Evolutionary conservation across 2,797 vertebrate species (phyloP).

Genomic region (Siniperca undulata): DNA sequence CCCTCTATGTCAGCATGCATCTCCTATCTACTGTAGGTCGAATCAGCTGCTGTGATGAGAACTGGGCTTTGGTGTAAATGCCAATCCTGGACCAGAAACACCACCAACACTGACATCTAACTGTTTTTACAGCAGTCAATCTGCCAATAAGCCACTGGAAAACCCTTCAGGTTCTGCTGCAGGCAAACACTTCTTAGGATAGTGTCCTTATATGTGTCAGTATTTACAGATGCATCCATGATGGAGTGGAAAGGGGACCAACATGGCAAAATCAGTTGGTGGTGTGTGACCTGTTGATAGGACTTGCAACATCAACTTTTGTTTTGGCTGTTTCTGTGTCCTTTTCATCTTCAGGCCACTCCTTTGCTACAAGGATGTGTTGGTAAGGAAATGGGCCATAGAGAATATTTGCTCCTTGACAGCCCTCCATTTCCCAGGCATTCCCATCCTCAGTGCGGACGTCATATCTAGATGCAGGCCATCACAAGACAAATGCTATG

Average conservation of each 20-base stretch:
- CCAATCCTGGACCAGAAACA: not conserved
- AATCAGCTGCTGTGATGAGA: slow-evolving; percentile 13
- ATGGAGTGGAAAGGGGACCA: not conserved
- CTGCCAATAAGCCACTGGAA: not conserved
- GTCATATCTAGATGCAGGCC: not conserved
- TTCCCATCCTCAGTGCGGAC: not conserved
- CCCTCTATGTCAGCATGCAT: not conserved
- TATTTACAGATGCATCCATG: not conserved
- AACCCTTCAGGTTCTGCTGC: slow-evolving; percentile 4
- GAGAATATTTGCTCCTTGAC: slow-evolving; percentile 11
- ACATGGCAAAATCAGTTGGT: not conserved
- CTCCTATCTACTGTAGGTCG: not conserved
- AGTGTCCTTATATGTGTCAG: not conserved
- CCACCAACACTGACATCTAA: not conserved
- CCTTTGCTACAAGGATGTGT: not conserved
- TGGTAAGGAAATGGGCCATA: slow-evolving; percentile 10
- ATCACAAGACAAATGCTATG: slow-evolving; percentile 7
- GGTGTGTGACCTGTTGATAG: not conserved
- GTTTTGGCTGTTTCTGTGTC: not conserved
- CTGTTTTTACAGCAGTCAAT: slow-evolving; percentile 5
- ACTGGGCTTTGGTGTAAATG: slow-evolving; percentile 6
- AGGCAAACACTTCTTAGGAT: not conserved
- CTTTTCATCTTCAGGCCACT: not conserved
- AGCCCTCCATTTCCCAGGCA: not conserved
- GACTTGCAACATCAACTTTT: slow-evolving; percentile 1